Evolutionary conservation across 2,797 vertebrate species (phyloP).

Genomic region (Microcaecilia unicolor): DNA sequence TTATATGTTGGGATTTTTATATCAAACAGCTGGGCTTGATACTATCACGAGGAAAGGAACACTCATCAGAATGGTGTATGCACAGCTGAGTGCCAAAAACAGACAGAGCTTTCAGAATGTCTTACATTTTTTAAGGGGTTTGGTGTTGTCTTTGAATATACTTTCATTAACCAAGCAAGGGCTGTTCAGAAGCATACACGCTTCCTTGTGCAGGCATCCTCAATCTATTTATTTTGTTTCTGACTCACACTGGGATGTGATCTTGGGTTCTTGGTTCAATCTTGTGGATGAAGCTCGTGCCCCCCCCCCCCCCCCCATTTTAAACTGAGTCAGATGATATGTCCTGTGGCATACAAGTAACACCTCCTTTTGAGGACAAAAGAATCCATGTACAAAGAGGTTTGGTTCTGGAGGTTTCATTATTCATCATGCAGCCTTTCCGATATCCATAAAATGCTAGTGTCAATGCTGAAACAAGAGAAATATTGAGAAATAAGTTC

Average conservation of each 20-base stretch:
- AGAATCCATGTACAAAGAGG: slow-evolving; percentile 28
- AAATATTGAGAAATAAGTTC: slow-evolving; percentile 18
- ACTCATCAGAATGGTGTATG: too few relatives aligned
- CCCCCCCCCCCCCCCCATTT: slow-evolving; percentile 26
- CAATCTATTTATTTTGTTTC: slow-evolving; percentile 4
- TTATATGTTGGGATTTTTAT: too few relatives aligned
- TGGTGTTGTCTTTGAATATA: neutral
- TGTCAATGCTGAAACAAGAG: slow-evolving; percentile 26
- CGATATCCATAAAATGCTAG: slow-evolving; percentile 12
- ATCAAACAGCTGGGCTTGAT: too few relatives aligned
- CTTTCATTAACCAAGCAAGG: neutral
- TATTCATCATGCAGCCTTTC: slow-evolving; percentile 27
- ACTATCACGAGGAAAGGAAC: too few relatives aligned
- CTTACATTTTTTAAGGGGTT: neutral
- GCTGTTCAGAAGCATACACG: slow-evolving; percentile 9
- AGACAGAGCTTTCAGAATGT: too few relatives aligned
- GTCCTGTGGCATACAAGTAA: slow-evolving; percentile 32
- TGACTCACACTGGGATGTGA: slow-evolving; percentile 1
- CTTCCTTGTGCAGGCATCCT: slow-evolving; percentile 9
- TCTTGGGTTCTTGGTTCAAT: slow-evolving; percentile 12
- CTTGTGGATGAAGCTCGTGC: slow-evolving; percentile 18
- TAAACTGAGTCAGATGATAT: slow-evolving; percentile 21
- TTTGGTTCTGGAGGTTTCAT: slow-evolving; percentile 28
- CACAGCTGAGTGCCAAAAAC: too few relatives aligned
- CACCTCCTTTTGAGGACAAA: slow-evolving; percentile 28